Evolutionary conservation across 2,113 vertebrate genomes (phyloP).

Genomic region (Hydropotes inermis): DNA sequence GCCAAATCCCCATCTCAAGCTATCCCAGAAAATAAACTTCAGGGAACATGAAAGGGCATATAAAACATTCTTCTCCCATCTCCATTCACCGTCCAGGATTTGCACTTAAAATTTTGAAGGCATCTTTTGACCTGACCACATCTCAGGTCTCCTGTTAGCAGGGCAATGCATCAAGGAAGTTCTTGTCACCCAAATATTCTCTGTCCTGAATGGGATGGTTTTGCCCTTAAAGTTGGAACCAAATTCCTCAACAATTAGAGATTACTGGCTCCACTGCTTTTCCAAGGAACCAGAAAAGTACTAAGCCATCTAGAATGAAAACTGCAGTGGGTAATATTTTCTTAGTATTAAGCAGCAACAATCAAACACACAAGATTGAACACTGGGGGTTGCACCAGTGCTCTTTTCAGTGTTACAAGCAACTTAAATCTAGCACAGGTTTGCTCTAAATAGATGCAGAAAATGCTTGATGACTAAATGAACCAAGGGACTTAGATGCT

Average conservation of each 20-base stretch:
- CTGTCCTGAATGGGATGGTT: neutral
- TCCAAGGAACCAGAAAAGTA: neutral
- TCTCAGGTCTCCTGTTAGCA: neutral
- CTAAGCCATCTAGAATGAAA: neutral
- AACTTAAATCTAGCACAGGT: neutral
- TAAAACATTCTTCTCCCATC: neutral
- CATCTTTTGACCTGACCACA: conserved; percentile 14
- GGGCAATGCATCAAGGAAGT: neutral
- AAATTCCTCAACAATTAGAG: neutral
- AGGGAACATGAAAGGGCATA: neutral
- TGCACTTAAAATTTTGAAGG: neutral
- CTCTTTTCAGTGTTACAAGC: neutral
- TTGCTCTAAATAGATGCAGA: neutral
- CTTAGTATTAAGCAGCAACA: neutral
- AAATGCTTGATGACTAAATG: neutral
- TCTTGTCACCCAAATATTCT: neutral
- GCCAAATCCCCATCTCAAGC: neutral
- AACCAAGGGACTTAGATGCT: neutral
- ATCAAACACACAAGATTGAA: neutral
- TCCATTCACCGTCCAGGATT: neutral
- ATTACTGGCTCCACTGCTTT: neutral
- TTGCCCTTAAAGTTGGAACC: neutral
- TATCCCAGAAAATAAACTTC: conserved; percentile 22
- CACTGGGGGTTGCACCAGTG: neutral
- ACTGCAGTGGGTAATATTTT: neutral